phyloP scores from a whole-genome alignment of 2,888 invertebrate genomes.

The Sceliomorpha sp. region DNA sequence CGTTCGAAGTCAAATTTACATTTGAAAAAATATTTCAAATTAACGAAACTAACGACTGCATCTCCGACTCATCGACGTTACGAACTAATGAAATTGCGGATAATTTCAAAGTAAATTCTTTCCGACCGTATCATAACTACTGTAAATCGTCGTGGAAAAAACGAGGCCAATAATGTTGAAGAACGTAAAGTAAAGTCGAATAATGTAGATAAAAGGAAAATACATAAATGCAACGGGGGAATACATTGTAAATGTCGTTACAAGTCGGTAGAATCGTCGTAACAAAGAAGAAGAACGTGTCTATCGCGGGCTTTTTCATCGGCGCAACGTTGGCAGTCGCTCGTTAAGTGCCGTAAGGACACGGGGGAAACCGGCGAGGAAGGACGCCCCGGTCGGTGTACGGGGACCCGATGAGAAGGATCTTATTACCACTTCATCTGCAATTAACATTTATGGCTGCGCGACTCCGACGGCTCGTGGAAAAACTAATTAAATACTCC shows the following conservation, averaged over 20 bases:
- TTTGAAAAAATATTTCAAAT: too few species aligned
- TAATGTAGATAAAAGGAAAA: too few species aligned
- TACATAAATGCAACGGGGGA: too few species aligned
- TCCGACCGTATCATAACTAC: too few species aligned
- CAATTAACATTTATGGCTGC: conserved; percentile 80
- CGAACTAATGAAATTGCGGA: too few species aligned
- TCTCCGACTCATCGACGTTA: too few species aligned
- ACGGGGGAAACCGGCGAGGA: conserved; percentile 60
- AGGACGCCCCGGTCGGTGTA: conserved; percentile 49
- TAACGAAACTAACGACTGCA: too few species aligned
- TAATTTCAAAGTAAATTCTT: too few species aligned
- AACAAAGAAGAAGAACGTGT: conserved; percentile 65
- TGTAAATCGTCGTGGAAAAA: too few species aligned
- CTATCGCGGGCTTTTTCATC: conserved; percentile 57
- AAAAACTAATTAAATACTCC: conserved; percentile 81
- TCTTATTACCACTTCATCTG: conserved; percentile 80
- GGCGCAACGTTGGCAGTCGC: conserved; percentile 60
- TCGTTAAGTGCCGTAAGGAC: conserved; percentile 65
- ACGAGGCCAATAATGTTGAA: too few species aligned
- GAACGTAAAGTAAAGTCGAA: too few species aligned
- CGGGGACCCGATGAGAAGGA: conserved; percentile 57
- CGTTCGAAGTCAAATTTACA: too few species aligned
- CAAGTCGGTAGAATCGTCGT: conserved; percentile 47
- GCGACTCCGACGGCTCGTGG: conserved; percentile 65
- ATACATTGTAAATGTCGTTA: conserved; percentile 42